These are phyloP conservation scores for Nothobranchius furzeri DNA, from an alignment of 2,113 vertebrate species.

Conservation along the genomic window DNA sequence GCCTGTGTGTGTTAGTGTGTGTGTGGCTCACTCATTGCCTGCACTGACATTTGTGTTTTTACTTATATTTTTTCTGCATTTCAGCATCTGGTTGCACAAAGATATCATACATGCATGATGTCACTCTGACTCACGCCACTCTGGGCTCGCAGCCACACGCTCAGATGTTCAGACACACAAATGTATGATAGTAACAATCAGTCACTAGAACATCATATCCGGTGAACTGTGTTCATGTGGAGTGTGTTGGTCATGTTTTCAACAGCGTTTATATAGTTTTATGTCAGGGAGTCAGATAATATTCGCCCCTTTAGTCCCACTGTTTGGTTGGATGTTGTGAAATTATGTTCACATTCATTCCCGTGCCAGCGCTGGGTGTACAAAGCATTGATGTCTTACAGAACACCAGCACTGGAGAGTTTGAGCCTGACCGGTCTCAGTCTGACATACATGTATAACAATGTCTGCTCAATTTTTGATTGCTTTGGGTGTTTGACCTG, in stretches of 20 bases:
- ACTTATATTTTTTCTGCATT: constrained; percentile 26
- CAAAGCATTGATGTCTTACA: too few relatives aligned
- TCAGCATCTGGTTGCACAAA: constrained; percentile 26
- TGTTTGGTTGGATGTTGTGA: too few relatives aligned
- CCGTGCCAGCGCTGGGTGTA: too few relatives aligned
- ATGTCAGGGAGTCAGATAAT: too few relatives aligned
- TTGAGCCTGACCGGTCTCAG: too few relatives aligned
- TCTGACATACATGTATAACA: too few relatives aligned
- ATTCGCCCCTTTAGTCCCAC: too few relatives aligned
- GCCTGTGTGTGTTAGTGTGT: neutral
- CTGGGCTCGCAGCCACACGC: constrained; percentile 36
- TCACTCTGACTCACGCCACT: constrained; percentile 64
- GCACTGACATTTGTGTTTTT: constrained; percentile 11
- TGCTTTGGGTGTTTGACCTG: too few relatives aligned
- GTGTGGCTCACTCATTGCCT: neutral
- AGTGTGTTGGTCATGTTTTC: neutral
- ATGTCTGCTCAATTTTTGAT: too few relatives aligned
- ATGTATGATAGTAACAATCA: constrained; percentile 18
- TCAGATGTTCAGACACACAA: constrained; percentile 38
- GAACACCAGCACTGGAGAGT: too few relatives aligned
- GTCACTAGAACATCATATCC: constrained; percentile 7
- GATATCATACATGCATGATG: constrained; percentile 56
- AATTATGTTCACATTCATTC: too few relatives aligned
- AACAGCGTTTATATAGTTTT: neutral
- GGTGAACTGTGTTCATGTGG: neutral